These are phyloP conservation scores for Bovichtus variegatus DNA, from an alignment of 2,797 vertebrate species.

Conservation along the genomic window DNA sequence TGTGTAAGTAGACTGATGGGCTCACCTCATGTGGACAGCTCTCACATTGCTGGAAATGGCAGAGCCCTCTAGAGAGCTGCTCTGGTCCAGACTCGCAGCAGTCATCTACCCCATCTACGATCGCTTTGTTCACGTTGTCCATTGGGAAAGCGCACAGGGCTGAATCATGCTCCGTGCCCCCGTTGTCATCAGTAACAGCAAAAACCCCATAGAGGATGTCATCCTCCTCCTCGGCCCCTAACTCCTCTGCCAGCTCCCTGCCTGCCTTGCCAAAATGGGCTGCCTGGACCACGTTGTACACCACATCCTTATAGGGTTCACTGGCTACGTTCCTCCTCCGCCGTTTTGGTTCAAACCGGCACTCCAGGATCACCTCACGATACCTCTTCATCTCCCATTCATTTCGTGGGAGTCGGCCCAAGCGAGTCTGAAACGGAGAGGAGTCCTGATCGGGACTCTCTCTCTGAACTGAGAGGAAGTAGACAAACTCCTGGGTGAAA, in stretches of 20 bases:
- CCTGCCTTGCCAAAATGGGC: constrained; percentile 89
- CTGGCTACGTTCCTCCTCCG: constrained; percentile 72
- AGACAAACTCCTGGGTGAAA: constrained; percentile 86
- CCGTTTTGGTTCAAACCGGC: constrained; percentile 91
- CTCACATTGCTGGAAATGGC: constrained; percentile 90
- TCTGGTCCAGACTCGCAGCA: constrained; percentile 87
- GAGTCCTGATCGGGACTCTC: constrained; percentile 71
- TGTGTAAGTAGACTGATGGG: constrained; percentile 1
- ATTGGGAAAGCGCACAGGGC: constrained; percentile 94
- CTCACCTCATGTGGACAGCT: constrained; percentile 94
- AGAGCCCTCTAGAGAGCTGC: constrained; percentile 87
- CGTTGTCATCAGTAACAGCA: constrained; percentile 79
- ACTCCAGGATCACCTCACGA: constrained; percentile 92
- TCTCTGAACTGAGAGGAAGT: constrained; percentile 92
- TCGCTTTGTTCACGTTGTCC: constrained; percentile 85
- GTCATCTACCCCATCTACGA: constrained; percentile 87
- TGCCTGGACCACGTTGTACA: constrained; percentile 91
- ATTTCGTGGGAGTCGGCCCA: constrained; percentile 88
- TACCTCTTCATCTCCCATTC: constrained; percentile 89
- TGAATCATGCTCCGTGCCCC: constrained; percentile 78
- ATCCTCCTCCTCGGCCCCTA: constrained; percentile 84
- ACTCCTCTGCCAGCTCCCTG: constrained; percentile 85
- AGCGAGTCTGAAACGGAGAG: constrained; percentile 89
- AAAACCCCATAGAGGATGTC: constrained; percentile 93
- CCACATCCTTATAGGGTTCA: constrained; percentile 74